Percentiles rank a stretch among this genome's conserved stretches.
These are phyloP conservation scores for Chelonus formosanus DNA, from an alignment of 2,888 invertebrate species.

Conservation along the genomic window DNA sequence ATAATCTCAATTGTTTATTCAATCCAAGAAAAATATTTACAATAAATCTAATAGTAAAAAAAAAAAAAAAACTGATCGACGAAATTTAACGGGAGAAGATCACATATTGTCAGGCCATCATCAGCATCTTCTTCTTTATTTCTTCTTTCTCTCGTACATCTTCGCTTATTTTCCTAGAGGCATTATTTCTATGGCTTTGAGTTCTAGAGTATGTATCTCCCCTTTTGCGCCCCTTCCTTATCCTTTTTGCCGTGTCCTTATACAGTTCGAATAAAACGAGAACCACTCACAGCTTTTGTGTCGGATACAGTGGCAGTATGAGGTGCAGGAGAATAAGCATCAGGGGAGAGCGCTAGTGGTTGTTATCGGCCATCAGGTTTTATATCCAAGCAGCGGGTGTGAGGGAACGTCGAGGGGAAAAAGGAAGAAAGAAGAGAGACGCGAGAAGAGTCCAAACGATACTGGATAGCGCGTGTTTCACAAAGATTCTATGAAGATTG, in stretches of 20 bases:
- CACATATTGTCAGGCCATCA: constrained; percentile 59
- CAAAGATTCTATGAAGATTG: constrained; percentile 66
- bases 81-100: constrained; percentile 39
- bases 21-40: neutral
- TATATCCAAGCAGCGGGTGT: constrained; percentile 54
- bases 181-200: constrained; percentile 24
- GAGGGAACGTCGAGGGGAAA: constrained; percentile 29
- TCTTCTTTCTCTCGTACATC: constrained; percentile 5
- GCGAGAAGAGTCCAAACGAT: constrained; percentile 53
- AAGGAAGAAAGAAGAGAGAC: constrained; percentile 20
- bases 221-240: constrained; percentile 13
- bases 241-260: constrained; percentile 52
- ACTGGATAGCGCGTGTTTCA: constrained; percentile 63
- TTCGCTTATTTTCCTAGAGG: neutral
- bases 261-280: constrained; percentile 65
- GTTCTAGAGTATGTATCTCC: constrained; percentile 25
- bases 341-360: constrained; percentile 56
- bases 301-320: constrained; percentile 52
- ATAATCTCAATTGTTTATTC: no score
- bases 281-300: constrained; percentile 65
- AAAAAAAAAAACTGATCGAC: constrained; percentile 47
- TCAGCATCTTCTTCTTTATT: constrained; percentile 2
- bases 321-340: constrained; percentile 14
- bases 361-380: constrained; percentile 66
- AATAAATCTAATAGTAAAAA: neutral